phyloP scores from a whole-genome alignment of 2,797 vertebrate species.

The Ctenochaetus hawaiiensis region DNA sequence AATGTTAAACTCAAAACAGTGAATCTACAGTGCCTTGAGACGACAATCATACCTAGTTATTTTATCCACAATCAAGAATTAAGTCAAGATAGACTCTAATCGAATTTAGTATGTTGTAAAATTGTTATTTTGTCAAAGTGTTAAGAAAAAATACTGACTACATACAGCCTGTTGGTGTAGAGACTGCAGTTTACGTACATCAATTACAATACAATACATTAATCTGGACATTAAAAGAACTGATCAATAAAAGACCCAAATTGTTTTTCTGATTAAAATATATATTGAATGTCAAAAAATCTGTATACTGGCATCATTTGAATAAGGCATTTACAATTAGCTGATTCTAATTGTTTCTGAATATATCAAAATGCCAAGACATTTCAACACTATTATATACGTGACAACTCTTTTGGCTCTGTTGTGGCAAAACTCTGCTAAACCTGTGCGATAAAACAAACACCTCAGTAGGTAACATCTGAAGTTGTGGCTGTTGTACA shows the following conservation, averaged over 20 bases:
- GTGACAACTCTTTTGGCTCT: background rate
- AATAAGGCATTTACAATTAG: too few relatives aligned
- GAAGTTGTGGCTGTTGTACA: slow-evolving; percentile 13
- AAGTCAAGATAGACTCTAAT: slow-evolving; percentile 24
- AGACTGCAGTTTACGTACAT: background rate
- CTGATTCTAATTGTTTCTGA: too few relatives aligned
- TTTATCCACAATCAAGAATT: slow-evolving; percentile 21
- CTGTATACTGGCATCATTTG: too few relatives aligned
- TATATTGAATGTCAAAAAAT: too few relatives aligned
- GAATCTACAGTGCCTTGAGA: slow-evolving; percentile 10
- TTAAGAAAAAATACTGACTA: background rate
- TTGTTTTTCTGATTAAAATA: too few relatives aligned
- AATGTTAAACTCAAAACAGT: slow-evolving; percentile 42
- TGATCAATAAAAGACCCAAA: too few relatives aligned
- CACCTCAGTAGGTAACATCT: background rate
- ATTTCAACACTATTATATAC: background rate
- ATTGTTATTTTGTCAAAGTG: background rate
- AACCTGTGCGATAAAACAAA: background rate
- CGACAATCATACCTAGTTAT: slow-evolving; percentile 22
- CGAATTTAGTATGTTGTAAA: background rate
- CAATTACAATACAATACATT: too few relatives aligned
- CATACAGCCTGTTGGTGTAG: background rate
- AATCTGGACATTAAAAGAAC: too few relatives aligned
- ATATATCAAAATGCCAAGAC: background rate
- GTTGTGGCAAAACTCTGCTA: slow-evolving; percentile 15